phyloP scores from a whole-genome alignment of 1,140 invertebrate genomes.

The Anadara kagoshimensis region DNA sequence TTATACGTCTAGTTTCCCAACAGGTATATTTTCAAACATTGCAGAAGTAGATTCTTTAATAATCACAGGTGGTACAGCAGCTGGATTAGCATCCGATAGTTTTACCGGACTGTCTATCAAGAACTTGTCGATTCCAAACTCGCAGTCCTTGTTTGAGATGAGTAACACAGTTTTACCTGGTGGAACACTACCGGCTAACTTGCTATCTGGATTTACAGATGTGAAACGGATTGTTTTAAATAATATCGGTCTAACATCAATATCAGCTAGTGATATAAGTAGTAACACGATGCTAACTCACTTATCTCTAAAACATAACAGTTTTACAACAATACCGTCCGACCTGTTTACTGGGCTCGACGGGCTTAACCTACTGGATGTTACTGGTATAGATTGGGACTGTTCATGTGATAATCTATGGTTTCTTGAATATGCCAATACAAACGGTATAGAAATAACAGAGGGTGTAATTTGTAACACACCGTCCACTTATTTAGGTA shows the following conservation, averaged over 20 bases:
- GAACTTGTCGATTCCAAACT: constrained; percentile 21
- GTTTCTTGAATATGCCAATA: constrained; percentile 21
- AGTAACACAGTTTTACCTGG: constrained; percentile 19
- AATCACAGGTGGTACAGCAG: constrained; percentile 32
- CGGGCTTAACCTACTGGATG: constrained; percentile 13
- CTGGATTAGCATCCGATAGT: constrained; percentile 20
- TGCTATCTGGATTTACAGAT: constrained; percentile 6
- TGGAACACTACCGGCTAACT: constrained; percentile 1
- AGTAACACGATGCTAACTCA: constrained; percentile 10
- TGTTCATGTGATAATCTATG: constrained; percentile 34
- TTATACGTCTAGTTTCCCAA: constrained; percentile 29
- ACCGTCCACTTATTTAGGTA: constrained; percentile 27
- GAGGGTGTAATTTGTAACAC: constrained; percentile 20
- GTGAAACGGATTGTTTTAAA: constrained; percentile 15
- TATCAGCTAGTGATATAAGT: constrained; percentile 18
- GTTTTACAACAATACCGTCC: constrained; percentile 20
- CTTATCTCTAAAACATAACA: constrained; percentile 21
- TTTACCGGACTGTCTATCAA: constrained; percentile 25
- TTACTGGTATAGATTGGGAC: constrained; percentile 20
- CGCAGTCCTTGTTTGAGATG: constrained; percentile 22
- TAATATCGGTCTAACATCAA: constrained; percentile 3
- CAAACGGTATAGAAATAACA: constrained; percentile 13
- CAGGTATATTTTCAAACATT: constrained; percentile 26
- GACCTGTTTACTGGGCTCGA: constrained; percentile 20
- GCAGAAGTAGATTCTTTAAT: constrained; percentile 29